Base-by-base conservation (phyloP, 2,797 vertebrate genomes). In the Silurus lanzhouensis region DNA sequence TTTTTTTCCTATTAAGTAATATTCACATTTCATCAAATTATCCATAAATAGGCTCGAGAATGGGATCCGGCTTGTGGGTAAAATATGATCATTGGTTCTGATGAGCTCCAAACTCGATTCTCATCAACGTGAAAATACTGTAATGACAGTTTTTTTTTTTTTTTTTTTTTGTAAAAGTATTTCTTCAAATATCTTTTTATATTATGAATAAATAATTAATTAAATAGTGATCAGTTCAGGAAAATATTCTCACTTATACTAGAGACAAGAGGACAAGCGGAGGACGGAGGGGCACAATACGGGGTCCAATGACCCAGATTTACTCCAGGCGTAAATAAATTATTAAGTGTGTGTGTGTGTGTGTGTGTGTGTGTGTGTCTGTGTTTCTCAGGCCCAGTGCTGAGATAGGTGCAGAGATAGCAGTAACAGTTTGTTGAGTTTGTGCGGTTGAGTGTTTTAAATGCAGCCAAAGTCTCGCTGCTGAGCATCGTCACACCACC, bases 401-500 rank as follows among this genome's bases (percentile, higher is more conserved):
- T 90, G 92, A 90, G 95, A 96, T 95, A 96, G 96, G 95, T 96
- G 63, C 93, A 88, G 89, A 6, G 93, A 95, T 94, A 95, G 94
- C 85, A 44, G 48, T 88, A 91, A 87, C 60, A 86, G 87, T 93
- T 91, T 92, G 92, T 93, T 93, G 84, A 55, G 90, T 92, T 61
- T 91, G 88, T 92, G 94, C 91, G 92, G 91, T 94, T 94, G 76
- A 60, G 75, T 87, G 74, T 96, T 97, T 97, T 94, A 96, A 95
- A 92, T 91, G 66, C 86, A 94, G 95, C 95, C 95, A 96, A 96
- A 95, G 94, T 95, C 93, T 94, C 95, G 96, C 95, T 96, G 95
- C 95, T 96, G 95, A 95, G 95, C 94, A 95, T 95, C 92, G 93
- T 95, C 95, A 97, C 96, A 95, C 93, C 92, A 92, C 89, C 94